Conservation (phyloP, 92 coral and sea anemone species). For the Siderastrea radians region DNA sequence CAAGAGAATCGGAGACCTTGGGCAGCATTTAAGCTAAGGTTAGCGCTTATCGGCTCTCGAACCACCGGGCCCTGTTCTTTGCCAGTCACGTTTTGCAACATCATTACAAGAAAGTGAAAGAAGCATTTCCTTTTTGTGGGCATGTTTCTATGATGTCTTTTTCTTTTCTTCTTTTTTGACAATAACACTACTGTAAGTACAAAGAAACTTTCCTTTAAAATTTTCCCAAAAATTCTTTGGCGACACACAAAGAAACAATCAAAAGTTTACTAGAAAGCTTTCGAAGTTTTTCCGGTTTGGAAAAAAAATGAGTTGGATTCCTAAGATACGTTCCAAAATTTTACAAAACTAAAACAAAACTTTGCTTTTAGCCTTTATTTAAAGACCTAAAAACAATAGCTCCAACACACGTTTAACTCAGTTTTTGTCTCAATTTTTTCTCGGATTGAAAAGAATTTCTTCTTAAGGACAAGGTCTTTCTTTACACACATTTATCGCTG, state of each 20-base stretch:
- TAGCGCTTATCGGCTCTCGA: no score
- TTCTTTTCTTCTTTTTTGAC: neutral
- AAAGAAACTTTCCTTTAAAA: neutral
- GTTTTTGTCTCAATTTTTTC: constrained; percentile 8
- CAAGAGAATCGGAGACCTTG: no score
- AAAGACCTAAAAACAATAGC: constrained; percentile 4
- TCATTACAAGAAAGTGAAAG: neutral
- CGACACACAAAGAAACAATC: neutral
- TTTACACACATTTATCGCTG: neutral
- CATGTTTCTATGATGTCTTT: neutral
- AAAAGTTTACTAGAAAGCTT: neutral
- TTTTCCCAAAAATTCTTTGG: neutral
- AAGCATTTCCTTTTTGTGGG: neutral
- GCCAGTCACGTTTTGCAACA: neutral
- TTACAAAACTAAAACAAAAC: neutral
- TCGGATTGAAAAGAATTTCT: neutral
- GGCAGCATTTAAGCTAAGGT: no score
- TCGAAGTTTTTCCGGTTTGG: neutral
- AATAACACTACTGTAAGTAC: neutral
- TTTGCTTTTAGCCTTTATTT: neutral
- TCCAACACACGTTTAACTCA: neutral
- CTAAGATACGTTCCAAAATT: neutral
- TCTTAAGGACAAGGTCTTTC: neutral
- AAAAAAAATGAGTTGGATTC: neutral
- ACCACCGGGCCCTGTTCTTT: neutral